phyloP scores from a whole-genome alignment of 2,888 invertebrate species.

The Sinopyrophorus schimmeli region DNA sequence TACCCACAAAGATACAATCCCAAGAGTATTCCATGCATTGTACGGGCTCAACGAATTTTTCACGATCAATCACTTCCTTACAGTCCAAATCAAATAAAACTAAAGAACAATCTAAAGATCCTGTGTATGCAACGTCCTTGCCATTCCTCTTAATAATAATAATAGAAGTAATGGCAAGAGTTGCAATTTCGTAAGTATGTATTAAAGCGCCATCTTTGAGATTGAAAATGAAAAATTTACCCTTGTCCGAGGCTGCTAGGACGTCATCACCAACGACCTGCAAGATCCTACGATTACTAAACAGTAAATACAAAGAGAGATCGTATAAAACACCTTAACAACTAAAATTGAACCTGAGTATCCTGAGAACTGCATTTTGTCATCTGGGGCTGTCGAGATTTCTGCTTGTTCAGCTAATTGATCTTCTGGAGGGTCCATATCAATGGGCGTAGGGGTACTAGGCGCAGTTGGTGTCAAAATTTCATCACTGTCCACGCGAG shows the following conservation, averaged over 20 bases:
- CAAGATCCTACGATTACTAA: neutral
- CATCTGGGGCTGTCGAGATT: too few species aligned
- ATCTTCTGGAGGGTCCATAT: too few species aligned
- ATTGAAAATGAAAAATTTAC: conserved; percentile 65
- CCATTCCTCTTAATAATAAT: conserved; percentile 54
- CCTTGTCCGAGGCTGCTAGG: conserved; percentile 66
- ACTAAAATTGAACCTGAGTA: conserved; percentile 42
- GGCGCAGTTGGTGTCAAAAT: too few species aligned
- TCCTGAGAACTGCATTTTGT: conserved; percentile 36
- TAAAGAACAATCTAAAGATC: conserved; percentile 65
- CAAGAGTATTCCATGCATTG: conserved; percentile 76
- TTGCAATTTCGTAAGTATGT: conserved; percentile 62
- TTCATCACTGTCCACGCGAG: too few species aligned
- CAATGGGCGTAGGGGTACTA: too few species aligned
- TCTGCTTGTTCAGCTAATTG: too few species aligned
- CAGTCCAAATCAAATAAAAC: conserved; percentile 64
- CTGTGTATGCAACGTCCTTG: conserved; percentile 60
- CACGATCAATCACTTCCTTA: conserved; percentile 58
- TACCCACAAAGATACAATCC: conserved; percentile 73
- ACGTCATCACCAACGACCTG: too few species aligned
- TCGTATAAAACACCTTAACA: conserved; percentile 38
- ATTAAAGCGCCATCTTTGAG: conserved; percentile 59
- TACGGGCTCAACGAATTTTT: conserved; percentile 64
- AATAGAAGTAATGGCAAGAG: conserved; percentile 65
- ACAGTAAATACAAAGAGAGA: neutral